Conservation (phyloP, 2,888 invertebrate species). For the Muscina levida region DNA sequence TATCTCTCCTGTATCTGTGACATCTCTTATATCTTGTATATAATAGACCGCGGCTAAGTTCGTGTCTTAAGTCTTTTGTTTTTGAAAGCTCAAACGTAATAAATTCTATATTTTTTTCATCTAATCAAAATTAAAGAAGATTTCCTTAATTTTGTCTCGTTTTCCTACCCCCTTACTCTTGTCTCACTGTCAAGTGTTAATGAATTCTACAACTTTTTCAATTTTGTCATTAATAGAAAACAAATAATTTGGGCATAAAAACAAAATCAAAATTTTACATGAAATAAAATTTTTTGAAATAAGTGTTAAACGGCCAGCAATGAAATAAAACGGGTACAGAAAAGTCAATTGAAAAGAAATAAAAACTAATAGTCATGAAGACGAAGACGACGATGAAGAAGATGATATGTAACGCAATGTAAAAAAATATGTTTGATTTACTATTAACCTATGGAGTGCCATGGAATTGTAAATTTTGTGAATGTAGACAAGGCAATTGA, state of each 20-base stretch:
- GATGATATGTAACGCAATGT: not conserved
- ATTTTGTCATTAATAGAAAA: not conserved
- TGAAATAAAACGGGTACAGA: too few relatives aligned
- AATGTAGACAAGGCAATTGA: too few relatives aligned
- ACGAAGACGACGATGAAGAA: not conserved
- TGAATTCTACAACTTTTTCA: conserved; percentile 5
- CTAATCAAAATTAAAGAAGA: too few relatives aligned
- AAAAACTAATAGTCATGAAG: not conserved
- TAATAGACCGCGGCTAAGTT: too few relatives aligned
- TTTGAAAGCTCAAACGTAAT: too few relatives aligned
- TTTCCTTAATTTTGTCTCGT: not conserved
- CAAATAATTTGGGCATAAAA: not conserved
- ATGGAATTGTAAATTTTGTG: too few relatives aligned
- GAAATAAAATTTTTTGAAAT: too few relatives aligned
- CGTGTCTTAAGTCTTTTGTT: too few relatives aligned
- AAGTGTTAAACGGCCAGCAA: not conserved
- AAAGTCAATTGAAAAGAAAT: not conserved
- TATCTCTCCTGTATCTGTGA: too few relatives aligned
- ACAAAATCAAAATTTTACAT: too few relatives aligned
- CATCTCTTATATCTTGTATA: too few relatives aligned
- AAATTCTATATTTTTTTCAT: too few relatives aligned
- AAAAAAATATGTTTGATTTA: not conserved
- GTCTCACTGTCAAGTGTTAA: not conserved
- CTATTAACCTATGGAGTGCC: not conserved
- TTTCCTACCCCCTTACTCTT: not conserved